phyloP scores from a whole-genome alignment of 2,888 invertebrate genomes.

The Drosophila fulvimacula region DNA sequence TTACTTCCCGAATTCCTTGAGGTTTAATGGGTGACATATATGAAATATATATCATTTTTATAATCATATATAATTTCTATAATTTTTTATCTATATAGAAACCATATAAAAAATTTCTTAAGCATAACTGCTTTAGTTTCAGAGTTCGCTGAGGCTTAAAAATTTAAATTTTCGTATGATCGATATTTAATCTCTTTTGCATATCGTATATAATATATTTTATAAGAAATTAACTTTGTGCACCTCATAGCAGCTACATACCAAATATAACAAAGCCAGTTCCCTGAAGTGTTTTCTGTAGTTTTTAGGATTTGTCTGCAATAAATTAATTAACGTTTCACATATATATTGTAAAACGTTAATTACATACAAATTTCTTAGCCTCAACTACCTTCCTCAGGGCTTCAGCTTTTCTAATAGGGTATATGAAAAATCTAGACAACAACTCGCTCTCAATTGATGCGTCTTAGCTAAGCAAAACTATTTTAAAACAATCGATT shows the following conservation, averaged over 20 bases:
- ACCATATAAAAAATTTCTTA: background rate
- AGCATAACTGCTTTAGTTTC: background rate
- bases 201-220: background rate
- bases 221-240: background rate
- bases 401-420: background rate
- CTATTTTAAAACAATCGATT: conserved; percentile 67
- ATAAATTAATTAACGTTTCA: too few species aligned
- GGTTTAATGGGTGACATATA: background rate
- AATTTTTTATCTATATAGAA: background rate
- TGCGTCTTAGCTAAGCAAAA: conserved; percentile 19
- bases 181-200: background rate
- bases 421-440: conserved; percentile 21
- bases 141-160: background rate
- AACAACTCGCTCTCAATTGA: conserved; percentile 20
- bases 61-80: too few species aligned
- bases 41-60: too few species aligned
- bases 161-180: background rate
- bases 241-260: background rate
- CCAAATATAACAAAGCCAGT: background rate
- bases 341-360: background rate
- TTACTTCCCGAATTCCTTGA: background rate
- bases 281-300: too few species aligned
- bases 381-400: background rate
- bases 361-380: background rate
- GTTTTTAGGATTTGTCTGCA: too few species aligned